These are phyloP conservation scores for Rhincodon typus DNA, from an alignment of 2,797 vertebrate genomes.

Conservation along the genomic window DNA sequence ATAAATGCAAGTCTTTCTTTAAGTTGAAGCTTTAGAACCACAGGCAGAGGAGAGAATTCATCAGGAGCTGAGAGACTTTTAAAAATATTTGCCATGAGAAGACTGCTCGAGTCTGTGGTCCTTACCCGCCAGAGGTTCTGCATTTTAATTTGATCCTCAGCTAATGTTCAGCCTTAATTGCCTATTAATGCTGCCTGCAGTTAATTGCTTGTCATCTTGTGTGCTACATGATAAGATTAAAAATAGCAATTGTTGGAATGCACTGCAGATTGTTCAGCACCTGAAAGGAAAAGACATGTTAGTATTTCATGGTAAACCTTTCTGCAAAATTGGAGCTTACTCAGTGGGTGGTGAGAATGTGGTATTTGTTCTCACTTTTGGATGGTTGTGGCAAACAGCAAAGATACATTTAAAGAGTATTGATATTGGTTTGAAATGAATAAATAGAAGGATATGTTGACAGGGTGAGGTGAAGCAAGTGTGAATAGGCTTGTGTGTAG, in stretches of 20 bases:
- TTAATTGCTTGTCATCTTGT: background rate
- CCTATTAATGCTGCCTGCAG: background rate
- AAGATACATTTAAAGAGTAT: background rate
- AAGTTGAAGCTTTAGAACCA: background rate
- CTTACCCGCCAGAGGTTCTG: background rate
- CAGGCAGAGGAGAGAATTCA: background rate
- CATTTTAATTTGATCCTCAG: background rate
- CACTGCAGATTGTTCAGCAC: background rate
- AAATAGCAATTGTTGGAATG: background rate
- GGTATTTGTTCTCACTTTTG: too few relatives aligned
- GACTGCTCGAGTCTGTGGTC: background rate
- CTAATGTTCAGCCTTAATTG: background rate
- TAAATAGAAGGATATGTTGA: background rate
- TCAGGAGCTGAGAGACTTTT: background rate
- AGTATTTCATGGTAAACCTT: background rate
- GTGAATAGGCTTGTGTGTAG: background rate
- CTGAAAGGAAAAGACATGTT: background rate
- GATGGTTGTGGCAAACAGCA: background rate
- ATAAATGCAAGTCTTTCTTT: background rate
- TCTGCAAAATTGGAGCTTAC: background rate
- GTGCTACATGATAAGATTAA: background rate
- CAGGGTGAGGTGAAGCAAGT: background rate
- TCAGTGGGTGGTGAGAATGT: background rate
- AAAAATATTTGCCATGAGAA: background rate
- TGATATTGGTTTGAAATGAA: background rate